Percentiles rank a stretch among this genome's conserved stretches.
Evolutionary conservation across 1,140 invertebrate species (phyloP).

Genomic region (Aphelinus certus): DNA sequence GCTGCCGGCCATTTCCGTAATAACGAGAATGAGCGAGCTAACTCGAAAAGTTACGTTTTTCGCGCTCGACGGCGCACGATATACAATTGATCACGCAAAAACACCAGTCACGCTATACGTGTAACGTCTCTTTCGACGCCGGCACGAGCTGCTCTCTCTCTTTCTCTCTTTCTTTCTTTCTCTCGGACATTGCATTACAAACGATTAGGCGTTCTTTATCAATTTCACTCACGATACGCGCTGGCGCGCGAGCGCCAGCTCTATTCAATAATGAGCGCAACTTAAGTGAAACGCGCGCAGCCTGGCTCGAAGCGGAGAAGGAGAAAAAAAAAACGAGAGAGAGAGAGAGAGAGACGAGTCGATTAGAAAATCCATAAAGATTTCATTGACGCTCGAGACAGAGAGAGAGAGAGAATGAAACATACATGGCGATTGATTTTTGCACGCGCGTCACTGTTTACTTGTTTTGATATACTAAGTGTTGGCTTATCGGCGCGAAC

Average conservation of each 20-base stretch:
- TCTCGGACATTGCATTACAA: slow-evolving; percentile 8
- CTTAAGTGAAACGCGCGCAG: neutral
- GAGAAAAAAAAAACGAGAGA: too few species aligned
- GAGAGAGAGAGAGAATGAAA: too few species aligned
- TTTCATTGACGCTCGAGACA: too few species aligned
- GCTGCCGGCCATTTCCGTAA: neutral
- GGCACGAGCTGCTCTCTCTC: neutral
- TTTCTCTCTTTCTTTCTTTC: neutral
- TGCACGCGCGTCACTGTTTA: too few species aligned
- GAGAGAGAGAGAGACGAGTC: too few species aligned
- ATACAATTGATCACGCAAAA: slow-evolving; percentile 33
- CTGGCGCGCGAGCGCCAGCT: neutral
- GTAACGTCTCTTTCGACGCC: neutral
- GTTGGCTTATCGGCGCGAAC: too few species aligned
- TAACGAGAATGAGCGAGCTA: slow-evolving; percentile 2
- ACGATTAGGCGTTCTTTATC: slow-evolving; percentile 31
- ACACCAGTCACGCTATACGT: slow-evolving; percentile 25
- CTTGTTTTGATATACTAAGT: too few species aligned
- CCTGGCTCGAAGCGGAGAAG: too few species aligned
- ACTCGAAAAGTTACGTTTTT: slow-evolving; percentile 29
- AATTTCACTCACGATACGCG: slow-evolving; percentile 10
- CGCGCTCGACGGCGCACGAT: neutral
- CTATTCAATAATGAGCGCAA: slow-evolving; percentile 19
- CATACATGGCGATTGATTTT: too few species aligned
- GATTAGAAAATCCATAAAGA: too few species aligned